Evolutionary conservation across 1,140 invertebrate genomes (phyloP).

Genomic region (Cherax quadricarinatus): DNA sequence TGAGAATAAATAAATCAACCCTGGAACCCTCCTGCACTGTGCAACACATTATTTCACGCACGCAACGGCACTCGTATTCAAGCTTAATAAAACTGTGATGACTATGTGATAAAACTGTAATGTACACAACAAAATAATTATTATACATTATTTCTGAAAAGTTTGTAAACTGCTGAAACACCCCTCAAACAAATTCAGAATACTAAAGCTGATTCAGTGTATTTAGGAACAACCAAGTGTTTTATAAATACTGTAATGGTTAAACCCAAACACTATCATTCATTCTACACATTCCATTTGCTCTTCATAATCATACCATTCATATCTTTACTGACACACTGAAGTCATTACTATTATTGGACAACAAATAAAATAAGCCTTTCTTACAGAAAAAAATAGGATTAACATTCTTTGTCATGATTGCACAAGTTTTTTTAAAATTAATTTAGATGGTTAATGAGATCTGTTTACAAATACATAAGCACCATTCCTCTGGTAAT

Average conservation of each 20-base stretch:
- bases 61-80: neutral
- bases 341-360: neutral
- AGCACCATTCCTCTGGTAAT: conserved; percentile 30
- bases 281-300: neutral
- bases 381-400: conserved; percentile 17
- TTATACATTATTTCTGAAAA: conserved; percentile 5
- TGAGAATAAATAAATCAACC: conserved; percentile 34
- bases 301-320: neutral
- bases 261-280: neutral
- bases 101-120: neutral
- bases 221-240: conserved; percentile 2
- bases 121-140: neutral
- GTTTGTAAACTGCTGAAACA: neutral
- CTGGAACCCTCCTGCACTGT: conserved; percentile 15
- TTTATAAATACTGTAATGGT: neutral
- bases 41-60: neutral
- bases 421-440: conserved; percentile 47
- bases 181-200: neutral
- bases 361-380: neutral
- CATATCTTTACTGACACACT: neutral
- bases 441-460: conserved; percentile 45
- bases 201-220: neutral
- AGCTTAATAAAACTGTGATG: neutral
- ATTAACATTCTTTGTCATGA: conserved; percentile 39
- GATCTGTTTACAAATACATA: conserved; percentile 44